Base-by-base conservation (phyloP, 2,888 invertebrate genomes). In the Caenorhabditis panamensis region DNA sequence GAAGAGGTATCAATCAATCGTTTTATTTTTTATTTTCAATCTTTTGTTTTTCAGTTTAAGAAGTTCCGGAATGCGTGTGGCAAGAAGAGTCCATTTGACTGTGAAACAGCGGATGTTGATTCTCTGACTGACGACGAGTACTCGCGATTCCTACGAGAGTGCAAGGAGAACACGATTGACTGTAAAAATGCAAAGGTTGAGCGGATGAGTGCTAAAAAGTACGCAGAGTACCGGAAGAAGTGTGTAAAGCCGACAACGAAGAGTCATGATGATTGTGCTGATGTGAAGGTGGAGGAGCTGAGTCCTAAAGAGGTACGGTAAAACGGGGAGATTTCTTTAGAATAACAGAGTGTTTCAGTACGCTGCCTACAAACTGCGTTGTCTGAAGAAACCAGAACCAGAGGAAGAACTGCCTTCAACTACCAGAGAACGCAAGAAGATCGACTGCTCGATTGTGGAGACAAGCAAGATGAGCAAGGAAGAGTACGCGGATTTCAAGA, bases 391-490 rank as follows among this genome's bases (percentile, higher is more conserved):
- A 8, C 6, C 61, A 4, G 28, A 31, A 16, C 24, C 47, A 9
- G n/a, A 16, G n/a, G 16, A 22, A 8, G 31, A 36, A 4, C 54
- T 61, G 24, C 20, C n/a, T n/a, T n/a, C n/a, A n/a, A n/a, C 47
- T 11, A 51, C 49, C 1, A 62, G 41, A 5, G 47, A 67, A 16
- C 54, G 67, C 4, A 28, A 36, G 22, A 20, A 56, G 31, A 37
- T 73, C 51, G 59, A 73, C n/a, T 73, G 73, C n/a, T 73, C 73
- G 2, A 59, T 66, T 28, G 64, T 73, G 16, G 73, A 73, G 8
- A 51, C 64, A 26, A 73, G 66, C 20, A 56, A 59, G 56, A 59
- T 73, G 73, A 64, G 51, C 51, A 49, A 54, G 13, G 66, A 66
- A 6, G 73, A 73, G 22, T 59, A 49, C 36, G 51, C 58, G 6